Percentiles rank a stretch among this genome's conserved stretches.
phyloP scores from a whole-genome alignment of 30 jellyfish, hydroid and myxozoan genomes.

The Hydractinia echinata region DNA sequence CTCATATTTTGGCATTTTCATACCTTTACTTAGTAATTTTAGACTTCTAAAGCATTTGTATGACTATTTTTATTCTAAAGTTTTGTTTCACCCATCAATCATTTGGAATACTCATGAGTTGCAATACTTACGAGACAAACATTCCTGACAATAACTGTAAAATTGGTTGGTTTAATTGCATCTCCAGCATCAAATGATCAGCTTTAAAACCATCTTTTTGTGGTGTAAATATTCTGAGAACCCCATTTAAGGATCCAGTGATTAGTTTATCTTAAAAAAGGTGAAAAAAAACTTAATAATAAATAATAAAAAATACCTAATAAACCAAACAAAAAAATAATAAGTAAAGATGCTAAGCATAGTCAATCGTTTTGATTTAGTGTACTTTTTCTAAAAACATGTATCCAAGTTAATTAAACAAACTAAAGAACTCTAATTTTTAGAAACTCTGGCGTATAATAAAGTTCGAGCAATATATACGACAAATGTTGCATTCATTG shows the following conservation, averaged over 20 bases:
- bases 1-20: too few species aligned
- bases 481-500: too few species aligned
- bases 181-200: conserved; percentile 67
- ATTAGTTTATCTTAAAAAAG: conserved; percentile 52
- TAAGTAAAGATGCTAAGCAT: background rate
- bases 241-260: conserved; percentile 68
- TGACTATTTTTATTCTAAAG: too few species aligned
- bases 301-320: background rate
- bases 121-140: conserved; percentile 64
- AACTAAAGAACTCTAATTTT: too few species aligned
- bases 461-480: too few species aligned
- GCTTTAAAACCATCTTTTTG: conserved; percentile 66
- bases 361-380: background rate
- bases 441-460: too few species aligned
- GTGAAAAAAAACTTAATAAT: background rate
- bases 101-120: too few species aligned
- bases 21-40: too few species aligned
- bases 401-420: too few species aligned
- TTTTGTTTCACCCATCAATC: too few species aligned
- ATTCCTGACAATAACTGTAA: conserved; percentile 65
- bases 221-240: conserved; percentile 62
- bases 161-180: conserved; percentile 65
- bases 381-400: background rate
- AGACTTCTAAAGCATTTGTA: too few species aligned
- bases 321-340: background rate